Evolutionary conservation across 2,888 invertebrate species (phyloP).

Genomic region (Margaritifera margaritifera): DNA sequence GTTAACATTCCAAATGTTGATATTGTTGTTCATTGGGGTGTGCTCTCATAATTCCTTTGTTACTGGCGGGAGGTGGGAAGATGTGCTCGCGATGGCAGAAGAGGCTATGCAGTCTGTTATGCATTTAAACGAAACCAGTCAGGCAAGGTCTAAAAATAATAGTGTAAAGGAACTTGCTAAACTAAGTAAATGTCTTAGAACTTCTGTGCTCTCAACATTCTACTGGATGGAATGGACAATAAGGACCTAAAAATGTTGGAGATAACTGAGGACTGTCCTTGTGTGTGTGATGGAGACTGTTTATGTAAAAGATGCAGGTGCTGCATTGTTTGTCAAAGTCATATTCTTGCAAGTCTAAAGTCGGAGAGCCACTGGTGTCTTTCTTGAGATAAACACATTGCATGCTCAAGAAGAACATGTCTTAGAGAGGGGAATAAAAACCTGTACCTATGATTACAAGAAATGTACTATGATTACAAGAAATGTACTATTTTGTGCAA

Average conservation of each 20-base stretch:
- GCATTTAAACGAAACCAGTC: slow-evolving; percentile 6
- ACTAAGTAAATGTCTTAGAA: background rate
- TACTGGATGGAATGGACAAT: slow-evolving; percentile 7
- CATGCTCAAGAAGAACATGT: too few relatives aligned
- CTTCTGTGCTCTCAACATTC: slow-evolving; percentile 2
- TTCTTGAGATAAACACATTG: too few relatives aligned
- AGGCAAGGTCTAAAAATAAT: background rate
- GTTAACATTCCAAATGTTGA: slow-evolving; percentile 30
- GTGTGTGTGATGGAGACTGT: slow-evolving; percentile 2
- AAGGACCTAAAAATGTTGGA: background rate
- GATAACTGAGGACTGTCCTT: background rate
- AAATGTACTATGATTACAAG: too few relatives aligned
- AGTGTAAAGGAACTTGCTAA: background rate
- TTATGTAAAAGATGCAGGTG: slow-evolving; percentile 11
- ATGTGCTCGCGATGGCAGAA: slow-evolving; percentile 13
- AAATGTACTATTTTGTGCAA: too few relatives aligned
- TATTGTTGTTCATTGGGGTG: slow-evolving; percentile 29
- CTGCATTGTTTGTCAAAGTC: slow-evolving; percentile 10
- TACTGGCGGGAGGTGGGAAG: slow-evolving; percentile 34
- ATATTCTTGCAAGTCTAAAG: slow-evolving; percentile 5
- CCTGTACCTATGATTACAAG: too few relatives aligned
- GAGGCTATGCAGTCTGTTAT: slow-evolving; percentile 13
- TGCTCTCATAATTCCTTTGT: slow-evolving; percentile 5
- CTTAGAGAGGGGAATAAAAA: too few relatives aligned
- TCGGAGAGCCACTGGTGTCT: background rate